Evolutionary conservation across 2,888 invertebrate genomes (phyloP).

Genomic region (Rhingia campestris): DNA sequence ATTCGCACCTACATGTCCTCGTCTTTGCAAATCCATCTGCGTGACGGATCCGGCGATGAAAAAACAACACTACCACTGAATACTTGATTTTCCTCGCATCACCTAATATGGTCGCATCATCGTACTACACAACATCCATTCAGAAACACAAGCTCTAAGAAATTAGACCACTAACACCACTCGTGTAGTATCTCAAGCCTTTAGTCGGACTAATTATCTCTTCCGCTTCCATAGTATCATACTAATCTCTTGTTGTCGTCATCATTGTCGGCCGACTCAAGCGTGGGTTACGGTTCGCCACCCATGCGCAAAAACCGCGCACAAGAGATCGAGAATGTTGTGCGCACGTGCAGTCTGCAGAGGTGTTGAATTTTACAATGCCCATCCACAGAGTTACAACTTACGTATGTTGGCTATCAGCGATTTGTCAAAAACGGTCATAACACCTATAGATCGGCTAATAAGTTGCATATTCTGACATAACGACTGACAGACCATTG

Average conservation of each 20-base stretch:
- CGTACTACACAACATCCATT: conserved; percentile 37
- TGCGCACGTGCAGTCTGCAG: conserved; percentile 46
- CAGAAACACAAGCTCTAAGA: conserved; percentile 38
- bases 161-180: conserved; percentile 2
- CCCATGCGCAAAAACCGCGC: conserved; percentile 40
- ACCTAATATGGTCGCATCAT: conserved; percentile 35
- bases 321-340: conserved; percentile 30
- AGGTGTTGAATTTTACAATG: conserved; percentile 59
- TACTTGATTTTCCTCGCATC: conserved; percentile 13
- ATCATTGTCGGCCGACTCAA: background rate
- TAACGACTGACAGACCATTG: conserved; percentile 41
- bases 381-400: background rate
- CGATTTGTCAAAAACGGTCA: conserved; percentile 45
- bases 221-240: conserved; percentile 24
- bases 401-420: background rate
- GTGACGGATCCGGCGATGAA: conserved; percentile 14
- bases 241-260: background rate
- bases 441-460: conserved; percentile 8
- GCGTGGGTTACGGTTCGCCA: conserved; percentile 50
- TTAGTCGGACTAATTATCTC: conserved; percentile 38
- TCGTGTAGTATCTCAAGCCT: conserved; percentile 1
- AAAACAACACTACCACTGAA: background rate
- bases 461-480: conserved; percentile 18
- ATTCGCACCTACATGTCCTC: conserved; percentile 2
- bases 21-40: conserved; percentile 35